Base-by-base conservation (phyloP, 2,113 vertebrate species). In the Calyptommatus sinebrachiatus region DNA sequence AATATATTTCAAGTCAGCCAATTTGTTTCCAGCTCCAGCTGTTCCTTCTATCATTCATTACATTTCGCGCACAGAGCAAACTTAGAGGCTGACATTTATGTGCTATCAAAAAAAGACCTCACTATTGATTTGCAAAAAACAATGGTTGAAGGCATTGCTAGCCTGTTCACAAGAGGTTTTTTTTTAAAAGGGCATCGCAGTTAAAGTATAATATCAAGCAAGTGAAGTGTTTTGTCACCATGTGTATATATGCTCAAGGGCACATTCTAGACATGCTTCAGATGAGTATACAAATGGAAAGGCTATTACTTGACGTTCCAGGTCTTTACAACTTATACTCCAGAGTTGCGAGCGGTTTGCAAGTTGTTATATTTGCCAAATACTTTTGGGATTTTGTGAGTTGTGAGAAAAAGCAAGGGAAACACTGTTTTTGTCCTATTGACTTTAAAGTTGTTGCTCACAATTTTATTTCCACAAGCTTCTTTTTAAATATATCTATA, bases 21-120 rank as follows among this genome's bases (percentile, higher is more conserved):
- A 67, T 79, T 77, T 73, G 28, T 89, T 81, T 89, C 61, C 75
- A 82, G 57, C 63, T 28, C n/a, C 41, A 82, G 70, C 9, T 80
- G 73, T 75, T 88, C 73, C 48, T 84, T 12, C 81, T 85, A 76
- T 60, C 53, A 85, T 35, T 82, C 71, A 48, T 75, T 81, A 86
- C 29, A 83, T 85, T 86, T 83, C 18, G 67, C 41, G 71, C 50
- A 60, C 68, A 88, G 63, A 22, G 79, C 57, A 72, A 83, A 84
- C 53, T 84, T 66, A 65, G 9, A 12, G 67, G 79, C 61, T 71
- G 48, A 89, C 81, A 80, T 78, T 84, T 84, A 71, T 77, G 63
- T 74, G 63, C 50, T 50, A 86, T 80, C 31, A 76, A 31, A 89
- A 71, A 71, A 4, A 85, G 41, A 79, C 67, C 9, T 76, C 77